phyloP scores from a whole-genome alignment of 2,113 vertebrate species.

The Ploceus nigricollis region DNA sequence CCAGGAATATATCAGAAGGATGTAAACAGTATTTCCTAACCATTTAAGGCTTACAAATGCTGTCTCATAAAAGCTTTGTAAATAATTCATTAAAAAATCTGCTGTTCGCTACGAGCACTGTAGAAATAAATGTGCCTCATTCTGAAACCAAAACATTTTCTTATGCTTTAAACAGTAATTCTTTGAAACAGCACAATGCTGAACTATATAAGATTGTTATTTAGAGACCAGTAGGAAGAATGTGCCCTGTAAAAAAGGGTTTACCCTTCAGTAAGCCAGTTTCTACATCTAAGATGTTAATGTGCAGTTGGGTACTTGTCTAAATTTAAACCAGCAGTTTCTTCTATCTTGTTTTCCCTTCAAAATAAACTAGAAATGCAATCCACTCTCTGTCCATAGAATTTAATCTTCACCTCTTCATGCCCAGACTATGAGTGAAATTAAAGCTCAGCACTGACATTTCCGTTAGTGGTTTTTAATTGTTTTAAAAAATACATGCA shows the following conservation, averaged over 20 bases:
- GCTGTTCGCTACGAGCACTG: constrained; percentile 12
- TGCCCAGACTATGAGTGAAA: neutral
- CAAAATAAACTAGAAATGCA: constrained; percentile 3
- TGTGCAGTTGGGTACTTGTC: neutral
- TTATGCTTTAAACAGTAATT: constrained; percentile 24
- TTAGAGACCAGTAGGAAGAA: neutral
- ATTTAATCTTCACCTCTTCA: neutral
- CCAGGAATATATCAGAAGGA: neutral
- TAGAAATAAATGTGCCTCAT: constrained; percentile 18
- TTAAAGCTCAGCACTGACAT: neutral
- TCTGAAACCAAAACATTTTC: constrained; percentile 57
- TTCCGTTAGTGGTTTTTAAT: neutral
- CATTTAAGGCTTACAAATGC: constrained; percentile 48
- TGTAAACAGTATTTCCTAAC: constrained; percentile 29
- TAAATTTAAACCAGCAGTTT: constrained; percentile 31
- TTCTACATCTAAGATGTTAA: constrained; percentile 17
- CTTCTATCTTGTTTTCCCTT: neutral
- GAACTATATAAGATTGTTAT: neutral
- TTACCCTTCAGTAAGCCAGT: neutral
- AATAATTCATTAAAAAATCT: constrained; percentile 73
- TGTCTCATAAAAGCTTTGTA: constrained; percentile 55
- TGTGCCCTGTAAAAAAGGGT: neutral
- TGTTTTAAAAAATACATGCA: neutral
- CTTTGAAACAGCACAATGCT: neutral
- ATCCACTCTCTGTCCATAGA: neutral